Base-by-base conservation (phyloP, 1,140 invertebrate genomes). In the Agrypnia vestita region DNA sequence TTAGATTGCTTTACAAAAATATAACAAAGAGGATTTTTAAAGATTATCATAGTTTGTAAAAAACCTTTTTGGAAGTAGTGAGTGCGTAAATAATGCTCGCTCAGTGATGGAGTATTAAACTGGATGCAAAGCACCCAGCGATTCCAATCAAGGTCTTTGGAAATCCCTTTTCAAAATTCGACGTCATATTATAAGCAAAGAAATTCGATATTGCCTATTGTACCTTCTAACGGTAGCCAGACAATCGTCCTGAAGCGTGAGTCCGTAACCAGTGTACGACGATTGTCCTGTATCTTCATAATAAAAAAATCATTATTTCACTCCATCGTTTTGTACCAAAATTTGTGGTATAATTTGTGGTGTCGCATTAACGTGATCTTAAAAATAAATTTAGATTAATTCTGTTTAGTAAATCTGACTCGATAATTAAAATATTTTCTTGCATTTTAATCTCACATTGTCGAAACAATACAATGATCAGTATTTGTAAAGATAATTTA, bases 121-220 rank as follows among this genome's bases (percentile, higher is more conserved):
- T 67, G 46, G 75, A 77, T 51, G 75, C 61, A 62, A 49, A 77
- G 75, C 47, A 53, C 61, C 46, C 61, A 53, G 49, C 51, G 62
- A 77, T 64, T 51, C 62, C n/a, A 77, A 77, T 77, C 61, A 77
- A 77, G 62, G 75, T 76, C 73, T 61, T 74, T 76, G 21, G 35
- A 46, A 76, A 62, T 61, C 35, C 44, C 73, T 62, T 76, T 76
- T 61, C 17, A 25, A 51, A 76, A 13, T 49, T 25, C 49, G 11
- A 8, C 74, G 74, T 62, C 25, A 43, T 1, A 51, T 47, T 21
- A 19, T 12, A 47, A 19, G 47, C 19, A 51, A 11, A 49, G 75
- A 77, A 53, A 77, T 69, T 77, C 61, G 75, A 77, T 77, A 77
- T 77, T 55, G 35, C 61, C 61, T 77, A 64, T 77, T 77, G 43